Percentiles rank a stretch among this genome's conserved stretches.
Conservation (phyloP, 1,140 invertebrate genomes). For the Trachymyrmex septentrionalis region DNA sequence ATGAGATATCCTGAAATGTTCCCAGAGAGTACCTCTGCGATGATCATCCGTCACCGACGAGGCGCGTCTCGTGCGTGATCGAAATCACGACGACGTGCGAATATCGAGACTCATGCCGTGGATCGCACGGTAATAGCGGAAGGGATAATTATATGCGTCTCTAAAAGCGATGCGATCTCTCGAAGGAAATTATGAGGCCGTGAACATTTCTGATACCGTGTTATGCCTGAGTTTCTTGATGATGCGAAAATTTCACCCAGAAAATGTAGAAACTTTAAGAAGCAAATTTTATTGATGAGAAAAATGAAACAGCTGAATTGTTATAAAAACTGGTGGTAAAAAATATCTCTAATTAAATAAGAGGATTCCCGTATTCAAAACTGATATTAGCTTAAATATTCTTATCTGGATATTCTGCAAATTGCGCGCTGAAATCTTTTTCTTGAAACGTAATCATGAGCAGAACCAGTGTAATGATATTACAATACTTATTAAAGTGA, state of each 20-base stretch:
- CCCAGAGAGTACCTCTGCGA: conserved; percentile 61
- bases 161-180: conserved; percentile 42
- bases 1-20: conserved; percentile 70
- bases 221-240: conserved; percentile 1
- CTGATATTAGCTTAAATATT: no score
- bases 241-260: background rate
- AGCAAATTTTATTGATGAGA: background rate
- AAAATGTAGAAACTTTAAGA: background rate
- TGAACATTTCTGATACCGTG: conserved; percentile 9
- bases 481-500: no score
- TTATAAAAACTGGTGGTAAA: background rate
- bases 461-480: no score
- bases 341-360: background rate
- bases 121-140: conserved; percentile 62
- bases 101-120: conserved; percentile 25
- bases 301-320: background rate
- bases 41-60: conserved; percentile 74
- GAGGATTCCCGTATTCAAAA: no score
- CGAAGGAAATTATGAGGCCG: background rate
- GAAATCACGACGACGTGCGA: conserved; percentile 67
- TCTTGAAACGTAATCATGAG: no score
- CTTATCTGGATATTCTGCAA: no score
- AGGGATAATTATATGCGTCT: conserved; percentile 65
- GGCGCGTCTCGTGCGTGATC: conserved; percentile 66
- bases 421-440: no score